Evolutionary conservation across 2,797 vertebrate genomes (phyloP), one percentile per base, ranked within the genome.

Genomic region (Psittacula derbiana): DNA sequence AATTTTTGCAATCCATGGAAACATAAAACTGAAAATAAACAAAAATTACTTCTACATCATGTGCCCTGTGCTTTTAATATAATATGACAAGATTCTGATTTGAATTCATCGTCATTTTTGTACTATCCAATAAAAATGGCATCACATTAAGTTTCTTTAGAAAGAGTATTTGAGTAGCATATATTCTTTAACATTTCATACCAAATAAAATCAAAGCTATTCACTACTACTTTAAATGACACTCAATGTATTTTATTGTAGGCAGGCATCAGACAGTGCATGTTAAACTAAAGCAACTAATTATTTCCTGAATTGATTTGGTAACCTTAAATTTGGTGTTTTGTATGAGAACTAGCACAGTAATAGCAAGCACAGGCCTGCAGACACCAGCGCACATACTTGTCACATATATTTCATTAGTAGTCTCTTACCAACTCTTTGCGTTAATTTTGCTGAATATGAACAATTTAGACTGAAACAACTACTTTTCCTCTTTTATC

Each of bases 231-330:
- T 57, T 95, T 87, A 92, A 96, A 61, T 23, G 4, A 40, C 9
- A 87, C 31, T n/a, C 19, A 25, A 9, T 9, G 6, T 15, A 50
- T 44, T 80, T 86, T 88, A 75, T 81, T 92, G 90, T 44, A 90
- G 75, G 55, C 81, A 88, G 55, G 76, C 25, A 82, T 41, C 31
- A 69, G 75, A 65, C 6, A 11, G 3, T 19, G 60, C 28, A 76
- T 41, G 25, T 73, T 94, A 85, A 92, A 95, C 55, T 72, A 92
- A 94, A 92, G 73, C 38, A 92, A 91, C 44, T 93, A 95, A 93
- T 31, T 81, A 94, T 36, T 31, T 87, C 80, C 76, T 82, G 41
- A 93, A 85, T 76, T 96, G 8, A 79, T 81, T 74, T 87, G n/a
- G 36, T 93, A 91, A 94, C 11, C 23, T 64, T 64, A 20, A 38